Conservation (phyloP, 2,888 invertebrate species). For the Euphydryas editha region DNA sequence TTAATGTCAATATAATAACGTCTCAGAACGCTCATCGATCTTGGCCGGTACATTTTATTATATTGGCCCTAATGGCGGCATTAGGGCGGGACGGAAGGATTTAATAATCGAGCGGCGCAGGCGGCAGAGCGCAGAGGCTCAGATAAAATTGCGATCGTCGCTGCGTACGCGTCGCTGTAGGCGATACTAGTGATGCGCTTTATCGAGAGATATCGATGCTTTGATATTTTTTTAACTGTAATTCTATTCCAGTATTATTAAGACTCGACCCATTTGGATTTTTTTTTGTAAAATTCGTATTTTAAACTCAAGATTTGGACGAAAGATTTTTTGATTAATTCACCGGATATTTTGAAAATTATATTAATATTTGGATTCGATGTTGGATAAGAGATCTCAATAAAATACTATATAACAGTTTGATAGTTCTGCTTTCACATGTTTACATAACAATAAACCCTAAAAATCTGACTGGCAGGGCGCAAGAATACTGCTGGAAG, state of each 20-base stretch:
- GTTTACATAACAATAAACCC: too few relatives aligned
- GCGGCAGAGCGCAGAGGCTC: constrained; percentile 43
- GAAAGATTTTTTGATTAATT: too few relatives aligned
- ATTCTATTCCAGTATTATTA: neutral
- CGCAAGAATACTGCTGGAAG: too few relatives aligned
- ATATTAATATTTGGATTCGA: too few relatives aligned
- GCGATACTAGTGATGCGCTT: constrained; percentile 53
- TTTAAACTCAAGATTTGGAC: neutral
- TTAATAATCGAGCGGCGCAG: constrained; percentile 77
- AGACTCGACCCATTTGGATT: too few relatives aligned
- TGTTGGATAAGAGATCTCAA: too few relatives aligned
- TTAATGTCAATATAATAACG: constrained; percentile 66
- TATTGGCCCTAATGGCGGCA: constrained; percentile 78
- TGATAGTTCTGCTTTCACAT: too few relatives aligned
- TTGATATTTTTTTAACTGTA: neutral
- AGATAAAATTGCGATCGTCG: constrained; percentile 65
- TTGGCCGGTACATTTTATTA: constrained; percentile 65
- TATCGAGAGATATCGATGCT: constrained; percentile 16
- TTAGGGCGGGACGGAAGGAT: constrained; percentile 79
- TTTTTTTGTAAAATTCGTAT: neutral
- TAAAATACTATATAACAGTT: too few relatives aligned
- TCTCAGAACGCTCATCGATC: constrained; percentile 40
- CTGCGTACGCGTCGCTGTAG: constrained; percentile 64
- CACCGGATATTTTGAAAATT: too few relatives aligned
- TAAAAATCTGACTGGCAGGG: too few relatives aligned